Evolutionary conservation across 2,797 vertebrate genomes (phyloP).

Genomic region (Kryptopterus vitreolus): DNA sequence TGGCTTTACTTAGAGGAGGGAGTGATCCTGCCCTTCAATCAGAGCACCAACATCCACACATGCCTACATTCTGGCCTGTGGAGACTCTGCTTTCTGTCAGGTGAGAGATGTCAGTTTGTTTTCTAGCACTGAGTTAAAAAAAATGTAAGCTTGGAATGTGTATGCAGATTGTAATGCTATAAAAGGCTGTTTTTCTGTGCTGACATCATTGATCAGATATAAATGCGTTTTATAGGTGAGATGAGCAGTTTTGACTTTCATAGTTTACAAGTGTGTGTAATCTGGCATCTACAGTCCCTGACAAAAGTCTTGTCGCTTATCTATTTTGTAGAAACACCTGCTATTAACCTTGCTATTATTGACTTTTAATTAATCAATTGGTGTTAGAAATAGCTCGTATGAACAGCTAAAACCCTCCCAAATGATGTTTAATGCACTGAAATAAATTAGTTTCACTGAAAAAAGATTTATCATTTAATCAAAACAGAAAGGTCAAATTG

Average conservation of each 20-base stretch:
- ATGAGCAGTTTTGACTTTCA: background rate
- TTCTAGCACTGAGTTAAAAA: background rate
- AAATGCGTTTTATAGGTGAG: background rate
- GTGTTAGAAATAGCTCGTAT: too few species aligned
- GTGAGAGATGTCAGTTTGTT: slow-evolving; percentile 62
- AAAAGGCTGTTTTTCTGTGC: background rate
- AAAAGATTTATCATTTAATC: too few species aligned
- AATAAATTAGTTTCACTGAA: too few species aligned
- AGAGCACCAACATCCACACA: slow-evolving; percentile 85
- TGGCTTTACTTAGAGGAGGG: slow-evolving; percentile 97
- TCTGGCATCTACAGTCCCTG: background rate
- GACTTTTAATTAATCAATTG: too few species aligned
- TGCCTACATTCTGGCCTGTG: slow-evolving; percentile 93
- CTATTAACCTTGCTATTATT: too few species aligned
- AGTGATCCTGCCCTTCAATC: slow-evolving; percentile 90
- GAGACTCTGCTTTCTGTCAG: slow-evolving; percentile 93
- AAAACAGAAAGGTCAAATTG: too few species aligned
- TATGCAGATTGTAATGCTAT: too few species aligned
- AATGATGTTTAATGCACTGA: too few species aligned
- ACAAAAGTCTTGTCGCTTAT: too few species aligned
- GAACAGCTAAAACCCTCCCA: too few species aligned
- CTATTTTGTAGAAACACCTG: too few species aligned
- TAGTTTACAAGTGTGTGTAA: background rate
- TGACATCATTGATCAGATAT: background rate
- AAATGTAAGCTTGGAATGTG: background rate